Evolutionary conservation across 2,888 invertebrate genomes (phyloP).

Genomic region (Macrophya annulata): DNA sequence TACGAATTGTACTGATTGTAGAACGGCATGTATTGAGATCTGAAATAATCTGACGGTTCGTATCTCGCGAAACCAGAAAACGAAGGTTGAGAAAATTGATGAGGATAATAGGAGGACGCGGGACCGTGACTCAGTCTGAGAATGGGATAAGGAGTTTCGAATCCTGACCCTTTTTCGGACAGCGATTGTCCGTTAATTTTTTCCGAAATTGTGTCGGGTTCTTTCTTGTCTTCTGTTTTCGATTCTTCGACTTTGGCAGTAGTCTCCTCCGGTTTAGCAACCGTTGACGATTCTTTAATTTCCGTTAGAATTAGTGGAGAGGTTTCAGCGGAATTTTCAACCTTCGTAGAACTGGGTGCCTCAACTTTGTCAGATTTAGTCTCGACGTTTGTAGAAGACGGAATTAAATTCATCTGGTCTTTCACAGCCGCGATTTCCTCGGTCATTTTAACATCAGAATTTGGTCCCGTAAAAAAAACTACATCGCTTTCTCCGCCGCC

Average conservation of each 20-base stretch:
- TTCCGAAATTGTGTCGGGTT: background rate
- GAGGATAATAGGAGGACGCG: background rate
- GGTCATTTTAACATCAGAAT: constrained; percentile 61
- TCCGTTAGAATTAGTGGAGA: background rate
- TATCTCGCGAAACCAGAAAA: constrained; percentile 20
- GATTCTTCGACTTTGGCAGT: background rate
- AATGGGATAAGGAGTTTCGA: constrained; percentile 39
- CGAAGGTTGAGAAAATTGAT: background rate
- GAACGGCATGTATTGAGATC: constrained; percentile 18
- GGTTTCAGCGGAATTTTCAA: background rate
- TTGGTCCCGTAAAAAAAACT: constrained; percentile 70
- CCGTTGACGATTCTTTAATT: background rate
- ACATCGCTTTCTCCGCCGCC: constrained; percentile 71
- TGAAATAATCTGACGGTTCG: constrained; percentile 10
- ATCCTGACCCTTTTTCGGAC: background rate
- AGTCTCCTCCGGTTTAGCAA: background rate
- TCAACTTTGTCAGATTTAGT: background rate
- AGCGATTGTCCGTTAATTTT: background rate
- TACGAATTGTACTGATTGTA: constrained; percentile 5
- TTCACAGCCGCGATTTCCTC: constrained; percentile 46
- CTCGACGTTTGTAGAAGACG: background rate
- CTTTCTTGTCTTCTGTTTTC: background rate
- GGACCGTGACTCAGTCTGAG: background rate
- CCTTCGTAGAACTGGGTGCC: background rate
- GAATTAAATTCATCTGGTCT: constrained; percentile 40